Evolutionary conservation across 2,113 vertebrate genomes (phyloP).

Genomic region (Percopsis transmontana): DNA sequence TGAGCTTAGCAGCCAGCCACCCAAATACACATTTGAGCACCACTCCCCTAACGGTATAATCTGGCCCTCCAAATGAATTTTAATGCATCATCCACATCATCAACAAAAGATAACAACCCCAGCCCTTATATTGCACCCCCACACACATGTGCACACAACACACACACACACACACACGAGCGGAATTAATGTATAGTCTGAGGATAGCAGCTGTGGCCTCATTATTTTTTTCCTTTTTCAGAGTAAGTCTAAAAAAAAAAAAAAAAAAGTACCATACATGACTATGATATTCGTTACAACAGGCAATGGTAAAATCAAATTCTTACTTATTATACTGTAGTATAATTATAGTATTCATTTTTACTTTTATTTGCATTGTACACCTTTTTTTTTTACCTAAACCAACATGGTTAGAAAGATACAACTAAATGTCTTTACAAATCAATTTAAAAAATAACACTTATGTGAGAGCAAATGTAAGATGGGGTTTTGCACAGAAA

Average conservation of each 20-base stretch:
- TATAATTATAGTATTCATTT: too few species aligned
- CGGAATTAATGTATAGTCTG: neutral
- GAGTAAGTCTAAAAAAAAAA: too few species aligned
- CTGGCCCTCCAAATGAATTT: slow-evolving; percentile 59
- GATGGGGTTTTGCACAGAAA: too few species aligned
- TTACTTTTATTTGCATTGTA: too few species aligned
- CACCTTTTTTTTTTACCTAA: too few species aligned
- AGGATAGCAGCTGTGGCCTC: slow-evolving; percentile 30
- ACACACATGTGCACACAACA: neutral
- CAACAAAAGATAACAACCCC: slow-evolving; percentile 23
- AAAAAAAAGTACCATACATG: neutral
- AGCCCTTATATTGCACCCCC: slow-evolving; percentile 6
- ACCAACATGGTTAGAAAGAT: too few species aligned
- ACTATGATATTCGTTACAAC: too few species aligned
- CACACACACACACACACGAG: slow-evolving; percentile 9
- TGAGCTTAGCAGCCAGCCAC: slow-evolving; percentile 53
- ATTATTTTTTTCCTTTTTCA: neutral
- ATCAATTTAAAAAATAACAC: too few species aligned
- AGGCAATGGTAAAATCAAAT: too few species aligned
- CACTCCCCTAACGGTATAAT: slow-evolving; percentile 55
- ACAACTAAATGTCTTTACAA: too few species aligned
- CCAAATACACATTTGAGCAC: slow-evolving; percentile 27
- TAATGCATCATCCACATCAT: slow-evolving; percentile 56
- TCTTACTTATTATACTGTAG: too few species aligned
- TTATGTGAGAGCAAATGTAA: too few species aligned